Evolutionary conservation across 1,140 invertebrate species (phyloP), one percentile per base, ranked within the genome.

Genomic region (Rhynchophorus ferrugineus): DNA sequence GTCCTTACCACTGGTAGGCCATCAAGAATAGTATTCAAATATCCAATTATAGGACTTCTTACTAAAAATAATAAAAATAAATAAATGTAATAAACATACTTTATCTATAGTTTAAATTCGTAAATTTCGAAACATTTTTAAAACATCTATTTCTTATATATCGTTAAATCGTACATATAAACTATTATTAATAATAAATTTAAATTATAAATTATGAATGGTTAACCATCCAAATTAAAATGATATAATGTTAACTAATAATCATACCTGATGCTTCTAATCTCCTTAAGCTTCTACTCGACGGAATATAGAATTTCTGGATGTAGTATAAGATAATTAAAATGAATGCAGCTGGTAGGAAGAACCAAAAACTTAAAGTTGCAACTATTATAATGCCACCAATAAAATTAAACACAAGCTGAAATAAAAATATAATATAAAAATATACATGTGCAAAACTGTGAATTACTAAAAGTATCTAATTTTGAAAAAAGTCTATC

Each of bases 1-100:
- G 83, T 77, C 55, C 84, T 69, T 13, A 87, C 81, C 0, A 83
- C 85, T 5, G 78, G 72, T 2, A 76, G 59, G 6, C 85, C 85
- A 65, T 83, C 76, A 0, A 86, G 59, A 1, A 80, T 78, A 17
- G 83, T 75, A 55, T 77, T 82, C 3, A 87, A 66, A 56, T 85
- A 81, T 7, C 75, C 79, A 61, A 84, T 84, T 0, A 88, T 76
- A n/a, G 85, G 84, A 58, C 75, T 77, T 47, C 77, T 70, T 41
- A 57, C 61, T 64, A 45, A 44, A 58, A 49, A 20, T 16, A 6
- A 13, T 6, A 19, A 20, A 6, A 33, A 5, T 5, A 33, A 33
- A 6, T 33, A 33, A 43, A 50, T 21, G 37, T 16, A 44, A 14
- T 35, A 84, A 88, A 36, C 84, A 69, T 17, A 76, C 79, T 11